Base-by-base conservation (phyloP, 2,113 vertebrate genomes). In the Neomonachus schauinslandi region DNA sequence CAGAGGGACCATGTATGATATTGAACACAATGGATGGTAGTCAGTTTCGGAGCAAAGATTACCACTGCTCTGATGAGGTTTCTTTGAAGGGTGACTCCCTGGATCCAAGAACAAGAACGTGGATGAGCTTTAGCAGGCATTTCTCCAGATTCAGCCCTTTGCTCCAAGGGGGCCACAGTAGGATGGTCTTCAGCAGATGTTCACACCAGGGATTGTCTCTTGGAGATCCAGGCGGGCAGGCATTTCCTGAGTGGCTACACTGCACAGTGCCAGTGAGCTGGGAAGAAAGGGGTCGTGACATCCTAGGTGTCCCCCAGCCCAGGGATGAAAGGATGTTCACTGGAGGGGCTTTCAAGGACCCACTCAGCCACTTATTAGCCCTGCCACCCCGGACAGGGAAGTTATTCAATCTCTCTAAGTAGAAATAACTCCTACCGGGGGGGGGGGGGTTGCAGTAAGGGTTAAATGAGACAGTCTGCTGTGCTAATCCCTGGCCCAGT, bases 81-180 rank as follows among this genome's bases (percentile, higher is more conserved):
- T 93, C 72, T 81, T 42, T 89, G 61, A 39, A 65, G 26, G 0
- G 15, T n/a, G 39, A 46, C 3, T 6, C n/a, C n/a, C n/a, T 33
- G 5, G 31, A 53, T 15, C 33, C 9, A 21, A 55, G 21, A 82
- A 61, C 21, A 51, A 31, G 61, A 36, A 31, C n/a, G 61, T 65
- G 18, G 10, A 36, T 1, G 1, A 7, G 14, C 7, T 1, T 31
- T 39, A 49, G 46, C 36, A 63, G 61, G n/a, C 16, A 61, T n/a
- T 46, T 53, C 51, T 55, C 42, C 15, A 36, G 36, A n/a, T 28
- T 36, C n/a, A 49, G 51, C 51, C 31, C 4, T 95, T 26, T 18
- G 42, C 6, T 39, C 31, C 21, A 8, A 0, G 1, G 18, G 26
- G 24, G 39, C 55, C 7, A 3, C 1, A 22, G 33, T 24, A 42